Conservation (phyloP, 2,113 vertebrate species). For the Zapus hudsonius region DNA sequence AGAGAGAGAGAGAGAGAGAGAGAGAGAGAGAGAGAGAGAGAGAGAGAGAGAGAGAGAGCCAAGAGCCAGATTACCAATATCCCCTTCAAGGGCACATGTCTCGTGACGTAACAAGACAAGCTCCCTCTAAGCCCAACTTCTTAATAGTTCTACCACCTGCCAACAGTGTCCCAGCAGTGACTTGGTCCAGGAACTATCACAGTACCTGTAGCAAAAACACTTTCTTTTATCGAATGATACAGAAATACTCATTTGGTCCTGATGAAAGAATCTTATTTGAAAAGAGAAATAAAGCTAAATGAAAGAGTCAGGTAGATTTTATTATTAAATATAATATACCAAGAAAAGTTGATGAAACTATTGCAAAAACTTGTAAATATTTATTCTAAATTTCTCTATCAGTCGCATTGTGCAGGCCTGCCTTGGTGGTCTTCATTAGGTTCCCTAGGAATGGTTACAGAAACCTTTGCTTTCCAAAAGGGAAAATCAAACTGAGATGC, state of each 20-base stretch:
- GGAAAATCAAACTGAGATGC: not conserved
- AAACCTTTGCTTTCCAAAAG: not conserved
- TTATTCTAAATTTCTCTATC: not conserved
- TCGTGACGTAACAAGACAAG: too few species aligned
- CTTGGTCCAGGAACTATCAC: not conserved
- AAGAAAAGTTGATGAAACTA: not conserved
- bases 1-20: too few species aligned
- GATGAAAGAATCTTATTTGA: not conserved
- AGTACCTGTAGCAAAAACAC: not conserved
- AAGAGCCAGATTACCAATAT: not conserved
- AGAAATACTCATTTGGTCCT: not conserved
- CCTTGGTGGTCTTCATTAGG: not conserved
- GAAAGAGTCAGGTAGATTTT: constrained; percentile 7
- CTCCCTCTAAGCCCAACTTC: too few species aligned
- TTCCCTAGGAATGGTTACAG: not conserved
- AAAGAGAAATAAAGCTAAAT: not conserved
- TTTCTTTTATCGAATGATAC: not conserved
- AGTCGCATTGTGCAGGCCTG: not conserved
- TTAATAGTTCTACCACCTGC: not conserved
- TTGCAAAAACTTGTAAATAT: not conserved
- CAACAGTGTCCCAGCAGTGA: not conserved
- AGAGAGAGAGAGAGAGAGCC: not conserved
- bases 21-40: too few species aligned
- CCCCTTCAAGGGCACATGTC: not conserved
- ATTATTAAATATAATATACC: not conserved